Conservation (phyloP, 2,113 vertebrate species). For the human region GRCh38 chr20:59734001-59734500, state of each 20-base stretch:
- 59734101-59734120: neutral
- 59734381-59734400: too few species aligned
- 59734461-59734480: too few species aligned
- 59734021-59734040: accelerated
- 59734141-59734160: neutral
- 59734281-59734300: too few species aligned
- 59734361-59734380: too few species aligned
- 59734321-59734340: too few species aligned
- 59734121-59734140: neutral
- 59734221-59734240: neutral
- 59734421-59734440: too few species aligned
- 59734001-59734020: accelerated
- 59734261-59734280: too few species aligned
- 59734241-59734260: neutral
- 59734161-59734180: neutral
- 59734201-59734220: neutral
- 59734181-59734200: neutral
- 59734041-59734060: neutral
- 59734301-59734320: too few species aligned
- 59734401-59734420: too few species aligned
- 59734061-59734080: accelerated
- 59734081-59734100: neutral
- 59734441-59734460: too few species aligned
- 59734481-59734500: too few species aligned
- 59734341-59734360: too few species aligned